Evolutionary conservation across 2,113 vertebrate genomes (phyloP).

Genomic region (Cyrtonyx montezumae): DNA sequence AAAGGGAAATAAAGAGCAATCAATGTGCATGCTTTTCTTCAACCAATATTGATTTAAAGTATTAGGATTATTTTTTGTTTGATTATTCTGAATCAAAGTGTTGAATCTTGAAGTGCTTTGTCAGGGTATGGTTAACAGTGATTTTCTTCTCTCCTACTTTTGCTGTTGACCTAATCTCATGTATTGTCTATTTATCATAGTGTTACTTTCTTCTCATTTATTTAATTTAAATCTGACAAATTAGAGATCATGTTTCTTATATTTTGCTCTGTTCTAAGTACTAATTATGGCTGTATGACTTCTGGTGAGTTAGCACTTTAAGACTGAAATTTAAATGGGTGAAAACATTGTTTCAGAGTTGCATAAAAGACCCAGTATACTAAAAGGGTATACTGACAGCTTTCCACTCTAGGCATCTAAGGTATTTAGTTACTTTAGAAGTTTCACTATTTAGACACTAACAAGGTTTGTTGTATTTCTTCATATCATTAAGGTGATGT

Average conservation of each 20-base stretch:
- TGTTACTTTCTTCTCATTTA: background rate
- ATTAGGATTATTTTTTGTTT: background rate
- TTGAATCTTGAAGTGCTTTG: background rate
- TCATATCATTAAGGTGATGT: background rate
- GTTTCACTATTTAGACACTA: background rate
- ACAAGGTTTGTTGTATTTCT: background rate
- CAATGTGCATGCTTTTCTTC: background rate
- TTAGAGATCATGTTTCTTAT: background rate
- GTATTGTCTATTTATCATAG: background rate
- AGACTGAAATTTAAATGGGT: background rate
- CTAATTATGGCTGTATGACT: background rate
- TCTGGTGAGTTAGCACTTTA: background rate
- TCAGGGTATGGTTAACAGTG: background rate
- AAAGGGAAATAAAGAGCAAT: background rate
- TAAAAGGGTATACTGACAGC: background rate
- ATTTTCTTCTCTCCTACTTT: background rate
- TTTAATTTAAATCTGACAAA: background rate
- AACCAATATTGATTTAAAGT: background rate
- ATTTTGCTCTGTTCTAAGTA: background rate
- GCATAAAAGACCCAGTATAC: background rate
- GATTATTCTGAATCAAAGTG: background rate
- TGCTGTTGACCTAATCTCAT: background rate
- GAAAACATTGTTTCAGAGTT: background rate
- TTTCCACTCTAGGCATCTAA: background rate
- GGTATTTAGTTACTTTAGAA: background rate